Evolutionary conservation across 2,888 invertebrate genomes (phyloP).

Genomic region (Drosophila subsilvestris): DNA sequence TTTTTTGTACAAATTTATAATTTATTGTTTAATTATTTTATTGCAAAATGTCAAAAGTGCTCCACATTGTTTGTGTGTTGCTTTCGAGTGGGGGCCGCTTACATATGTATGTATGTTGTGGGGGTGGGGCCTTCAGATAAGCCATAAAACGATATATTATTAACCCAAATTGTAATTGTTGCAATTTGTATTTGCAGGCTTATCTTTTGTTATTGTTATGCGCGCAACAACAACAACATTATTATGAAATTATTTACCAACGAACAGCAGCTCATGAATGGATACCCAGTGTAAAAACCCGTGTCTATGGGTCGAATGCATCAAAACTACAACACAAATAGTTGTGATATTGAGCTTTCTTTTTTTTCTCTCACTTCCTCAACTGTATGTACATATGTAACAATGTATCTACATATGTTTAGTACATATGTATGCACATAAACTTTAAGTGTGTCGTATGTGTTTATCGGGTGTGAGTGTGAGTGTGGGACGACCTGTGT

Average conservation of each 20-base stretch:
- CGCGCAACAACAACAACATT: constrained; percentile 76
- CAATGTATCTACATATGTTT: not conserved
- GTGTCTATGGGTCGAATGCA: constrained; percentile 32
- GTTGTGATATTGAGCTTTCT: constrained; percentile 61
- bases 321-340: constrained; percentile 66
- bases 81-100: not conserved
- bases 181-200: constrained; percentile 68
- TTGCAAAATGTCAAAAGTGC: constrained; percentile 67
- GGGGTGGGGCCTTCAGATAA: constrained; percentile 4
- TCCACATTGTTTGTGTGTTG: not conserved
- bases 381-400: constrained; percentile 43
- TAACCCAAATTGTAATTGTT: constrained; percentile 76
- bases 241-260: constrained; percentile 80
- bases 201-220: constrained; percentile 71
- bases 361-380: constrained; percentile 39
- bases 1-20: constrained; percentile 81
- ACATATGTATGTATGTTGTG: too few relatives aligned
- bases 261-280: constrained; percentile 77
- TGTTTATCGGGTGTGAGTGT: constrained; percentile 24
- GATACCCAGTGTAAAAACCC: constrained; percentile 63
- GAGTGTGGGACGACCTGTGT: constrained; percentile 35
- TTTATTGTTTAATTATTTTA: constrained; percentile 80
- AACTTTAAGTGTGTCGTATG: constrained; percentile 4
- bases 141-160: constrained; percentile 60
- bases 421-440: constrained; percentile 2